Base-by-base conservation (phyloP, 2,797 vertebrate genomes). In the Sebastes minor region DNA sequence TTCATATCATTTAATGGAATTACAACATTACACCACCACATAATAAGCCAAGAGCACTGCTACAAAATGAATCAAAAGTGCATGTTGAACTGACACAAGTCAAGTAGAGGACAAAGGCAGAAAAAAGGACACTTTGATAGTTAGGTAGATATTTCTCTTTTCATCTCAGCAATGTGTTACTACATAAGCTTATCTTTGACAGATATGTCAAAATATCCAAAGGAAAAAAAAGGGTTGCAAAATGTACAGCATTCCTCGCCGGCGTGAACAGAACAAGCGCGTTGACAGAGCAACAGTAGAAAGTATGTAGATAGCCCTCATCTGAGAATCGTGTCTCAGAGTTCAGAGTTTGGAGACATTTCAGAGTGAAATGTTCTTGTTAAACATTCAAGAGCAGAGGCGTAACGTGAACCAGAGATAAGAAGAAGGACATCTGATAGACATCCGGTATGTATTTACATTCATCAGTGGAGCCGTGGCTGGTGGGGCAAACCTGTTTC, bases 51-150 rank as follows among this genome's bases (percentile, higher is more conserved):
- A 67, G 20, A 75, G 42, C 72, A 72, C 23, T 8, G 73, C 38
- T 20, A 63, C 33, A 76, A 61, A 86, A 82, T 87, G 6, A 87
- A 87, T 81, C 68, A 86, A 89, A 88, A 80, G 60, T 85, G 68
- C 81, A 75, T 71, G 49, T 63, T 49, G 32, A 74, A 80, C 42
- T 64, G 13, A 74, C 28, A 80, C 46, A 83, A 71, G 57, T 78
- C 59, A 67, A 77, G 62, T 38, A 71, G 7, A 61, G 28, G 56
- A 65, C 76, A 86, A 71, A 83, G 16, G 84, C 49, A 42, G 20
- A 23, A 72, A 35, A 35, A 88, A 80, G 63, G 75, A 84, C 79
- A 84, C 63, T 74, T 80, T 77, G 28, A 67, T 23, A n/a, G 12
- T 28, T 38, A 64, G 69, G 28, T 23, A 75, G 49, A 56, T 71